Evolutionary conservation across 2,113 vertebrate species (phyloP).

Genomic region (Xiphophorus couchianus): DNA sequence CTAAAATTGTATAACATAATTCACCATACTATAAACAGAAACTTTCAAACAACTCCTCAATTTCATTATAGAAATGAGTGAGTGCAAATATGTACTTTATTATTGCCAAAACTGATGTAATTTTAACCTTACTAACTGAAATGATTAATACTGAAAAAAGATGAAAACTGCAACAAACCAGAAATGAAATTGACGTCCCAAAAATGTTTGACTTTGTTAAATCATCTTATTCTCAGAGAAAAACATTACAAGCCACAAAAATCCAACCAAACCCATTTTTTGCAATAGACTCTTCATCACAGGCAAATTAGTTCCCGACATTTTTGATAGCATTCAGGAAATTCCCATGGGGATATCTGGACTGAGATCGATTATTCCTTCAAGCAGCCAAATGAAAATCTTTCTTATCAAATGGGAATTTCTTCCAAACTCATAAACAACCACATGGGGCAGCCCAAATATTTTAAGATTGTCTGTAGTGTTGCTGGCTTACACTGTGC

Average conservation of each 20-base stretch:
- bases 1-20: too few relatives aligned
- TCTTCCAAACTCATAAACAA: conserved; percentile 39
- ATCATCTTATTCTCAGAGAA: neutral
- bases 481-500: conserved; percentile 18
- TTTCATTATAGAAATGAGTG: too few relatives aligned
- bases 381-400: conserved; percentile 29
- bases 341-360: conserved; percentile 13
- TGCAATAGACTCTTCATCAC: conserved; percentile 13
- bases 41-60: too few relatives aligned
- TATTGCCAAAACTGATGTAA: neutral
- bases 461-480: conserved; percentile 34
- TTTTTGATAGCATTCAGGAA: conserved; percentile 10
- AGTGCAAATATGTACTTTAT: too few relatives aligned
- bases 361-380: conserved; percentile 39
- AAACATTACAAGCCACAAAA: neutral
- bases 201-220: neutral
- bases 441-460: conserved; percentile 32
- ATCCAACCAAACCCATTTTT: neutral
- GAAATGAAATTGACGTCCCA: neutral
- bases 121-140: neutral
- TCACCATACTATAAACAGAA: too few relatives aligned
- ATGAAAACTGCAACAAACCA: neutral
- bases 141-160: neutral
- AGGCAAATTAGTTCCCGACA: conserved; percentile 7
- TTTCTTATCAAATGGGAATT: conserved; percentile 37